Base-by-base conservation (phyloP, 2,797 vertebrate genomes). In the Alectoris magna region DNA sequence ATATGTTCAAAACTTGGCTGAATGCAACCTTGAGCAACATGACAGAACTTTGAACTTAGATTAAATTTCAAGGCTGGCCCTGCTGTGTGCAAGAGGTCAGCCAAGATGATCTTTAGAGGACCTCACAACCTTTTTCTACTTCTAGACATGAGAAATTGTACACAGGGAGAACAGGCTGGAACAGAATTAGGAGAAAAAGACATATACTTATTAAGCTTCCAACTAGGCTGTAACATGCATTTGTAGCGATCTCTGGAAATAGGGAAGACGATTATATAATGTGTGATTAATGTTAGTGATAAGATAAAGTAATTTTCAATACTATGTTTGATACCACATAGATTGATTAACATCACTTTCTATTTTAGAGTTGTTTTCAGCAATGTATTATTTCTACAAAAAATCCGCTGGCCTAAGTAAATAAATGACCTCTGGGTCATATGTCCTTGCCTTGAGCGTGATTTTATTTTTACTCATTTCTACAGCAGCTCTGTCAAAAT, bases 11-110 rank as follows among this genome's bases (percentile, higher is more conserved):
- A 74, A 88, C 10, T 69, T 86, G 44, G 11, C 34, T 53, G 69
- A 41, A 3, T 69, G 55, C 58, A 59, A 87, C 71, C 31, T 38
- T 29, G 34, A 91, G 59, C 22, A 80, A 53, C 29, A 78, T 27
- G 66, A 68, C 44, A 11, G 22, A 80, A 49, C 79, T 94, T 87
- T 89, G 82, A 92, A 77, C 58, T 79, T 24, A 60, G 29, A 85
- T 64, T 12, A 4, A 64, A 1, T 91, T 87, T 83, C 53, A 55
- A 92, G 88, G 41, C 0, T 49, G 10, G 24, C 6, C 31, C 55
- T 83, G 66, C 48, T 89, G 69, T 44, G 44, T 87, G 62, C 22
- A 74, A 38, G 15, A 75, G 11, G n/a, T 4, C 51, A 21, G 51
- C 51, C 21, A 73, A 24, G 3, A 19, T 71, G 72, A 89, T 56